Conservation (phyloP, 2,113 vertebrate genomes). For the Semnornis frantzii region DNA sequence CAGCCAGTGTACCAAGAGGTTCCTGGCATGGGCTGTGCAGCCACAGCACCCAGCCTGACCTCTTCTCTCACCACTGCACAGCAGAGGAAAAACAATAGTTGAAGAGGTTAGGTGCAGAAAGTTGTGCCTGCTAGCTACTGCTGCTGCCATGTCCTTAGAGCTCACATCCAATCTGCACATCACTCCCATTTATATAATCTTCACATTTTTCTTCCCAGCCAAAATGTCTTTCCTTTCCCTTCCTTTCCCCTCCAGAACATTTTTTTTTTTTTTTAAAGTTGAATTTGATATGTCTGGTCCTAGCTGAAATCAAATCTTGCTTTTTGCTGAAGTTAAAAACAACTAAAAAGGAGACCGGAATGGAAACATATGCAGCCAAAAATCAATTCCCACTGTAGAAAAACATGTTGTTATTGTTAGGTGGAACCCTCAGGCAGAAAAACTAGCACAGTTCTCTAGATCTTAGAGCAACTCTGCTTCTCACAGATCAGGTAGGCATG, state of each 20-base stretch:
- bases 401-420: neutral
- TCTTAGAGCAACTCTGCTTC: neutral
- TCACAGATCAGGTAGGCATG: neutral
- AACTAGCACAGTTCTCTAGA: neutral
- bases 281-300: conserved; percentile 33
- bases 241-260: neutral
- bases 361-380: neutral
- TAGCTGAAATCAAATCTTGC: neutral
- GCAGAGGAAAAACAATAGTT: neutral
- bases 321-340: conserved; percentile 19
- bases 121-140: neutral
- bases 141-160: neutral
- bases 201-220: neutral
- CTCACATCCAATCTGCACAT: neutral
- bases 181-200: neutral
- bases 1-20: conserved; percentile 45
- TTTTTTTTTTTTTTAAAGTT: neutral
- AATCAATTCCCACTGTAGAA: neutral
- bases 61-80: neutral
- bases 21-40: conserved; percentile 44
- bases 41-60: neutral
- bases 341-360: neutral
- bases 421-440: neutral
- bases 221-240: neutral
- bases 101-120: neutral